A percentile compares a stretch with the other conserved stretches of the same genome.
Evolutionary conservation across 2,797 vertebrate genomes (phyloP).

Genomic region (Sebastes hopkinsi): DNA sequence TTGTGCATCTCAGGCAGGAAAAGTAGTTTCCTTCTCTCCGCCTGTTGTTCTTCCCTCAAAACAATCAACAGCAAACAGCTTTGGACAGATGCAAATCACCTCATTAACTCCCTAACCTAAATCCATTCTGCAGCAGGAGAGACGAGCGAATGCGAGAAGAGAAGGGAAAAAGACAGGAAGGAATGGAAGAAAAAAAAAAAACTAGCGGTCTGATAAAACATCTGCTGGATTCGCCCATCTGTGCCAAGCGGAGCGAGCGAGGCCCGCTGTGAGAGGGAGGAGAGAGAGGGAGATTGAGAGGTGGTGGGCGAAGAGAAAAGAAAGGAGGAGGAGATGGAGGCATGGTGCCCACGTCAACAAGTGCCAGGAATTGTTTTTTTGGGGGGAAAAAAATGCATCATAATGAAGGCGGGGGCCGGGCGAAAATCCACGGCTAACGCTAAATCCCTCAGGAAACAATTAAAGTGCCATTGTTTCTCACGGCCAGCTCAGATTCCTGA

Average conservation of each 20-base stretch:
- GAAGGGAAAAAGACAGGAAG: constrained; percentile 21
- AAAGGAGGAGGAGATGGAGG: constrained; percentile 53
- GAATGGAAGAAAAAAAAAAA: neutral
- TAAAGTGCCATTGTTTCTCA: constrained; percentile 57
- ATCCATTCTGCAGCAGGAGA: constrained; percentile 68
- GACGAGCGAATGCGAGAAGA: constrained; percentile 14
- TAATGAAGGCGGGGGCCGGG: constrained; percentile 60
- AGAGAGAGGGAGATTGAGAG: constrained; percentile 43
- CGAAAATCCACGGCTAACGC: constrained; percentile 49
- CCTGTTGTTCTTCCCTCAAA: constrained; percentile 68
- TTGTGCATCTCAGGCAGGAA: constrained; percentile 20
- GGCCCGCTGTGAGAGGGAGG: constrained; percentile 41
- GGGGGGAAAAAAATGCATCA: constrained; percentile 34
- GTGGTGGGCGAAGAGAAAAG: constrained; percentile 47
- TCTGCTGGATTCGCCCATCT: constrained; percentile 77
- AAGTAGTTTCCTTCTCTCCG: neutral
- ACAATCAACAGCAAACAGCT: constrained; percentile 80
- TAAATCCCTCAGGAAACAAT: constrained; percentile 77
- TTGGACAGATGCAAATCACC: constrained; percentile 81
- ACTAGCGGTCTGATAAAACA: constrained; percentile 67
- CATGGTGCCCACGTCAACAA: constrained; percentile 68
- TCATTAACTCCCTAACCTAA: constrained; percentile 77
- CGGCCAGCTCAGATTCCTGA: constrained; percentile 35
- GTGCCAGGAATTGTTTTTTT: constrained; percentile 59
- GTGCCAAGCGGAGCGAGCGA: constrained; percentile 69